phyloP scores from a whole-genome alignment of 2,113 vertebrate genomes.

The Gila orcuttii region DNA sequence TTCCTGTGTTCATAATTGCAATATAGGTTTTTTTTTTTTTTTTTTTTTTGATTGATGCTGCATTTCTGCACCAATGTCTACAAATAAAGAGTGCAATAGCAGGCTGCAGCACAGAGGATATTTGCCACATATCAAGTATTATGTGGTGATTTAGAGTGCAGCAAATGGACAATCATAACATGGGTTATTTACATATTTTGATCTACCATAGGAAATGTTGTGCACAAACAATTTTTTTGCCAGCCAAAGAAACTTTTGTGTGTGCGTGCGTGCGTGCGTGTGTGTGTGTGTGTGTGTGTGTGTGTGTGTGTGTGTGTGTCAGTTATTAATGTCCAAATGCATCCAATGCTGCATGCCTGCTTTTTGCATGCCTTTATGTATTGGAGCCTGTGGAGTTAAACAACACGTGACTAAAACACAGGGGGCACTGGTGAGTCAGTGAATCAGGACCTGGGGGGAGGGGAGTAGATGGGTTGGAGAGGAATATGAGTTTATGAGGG shows the following conservation, averaged over 20 bases:
- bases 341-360: slow-evolving; percentile 12
- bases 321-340: not conserved
- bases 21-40: not conserved
- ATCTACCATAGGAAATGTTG: not conserved
- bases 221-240: not conserved
- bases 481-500: slow-evolving; percentile 6
- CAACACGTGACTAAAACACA: slow-evolving; percentile 28
- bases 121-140: not conserved
- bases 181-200: not conserved
- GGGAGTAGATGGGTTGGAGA: slow-evolving; percentile 20
- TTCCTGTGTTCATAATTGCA: not conserved
- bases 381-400: slow-evolving; percentile 24
- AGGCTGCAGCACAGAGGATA: not conserved
- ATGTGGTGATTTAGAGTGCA: not conserved
- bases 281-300: too few species aligned
- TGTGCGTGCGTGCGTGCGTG: not conserved
- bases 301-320: not conserved
- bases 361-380: not conserved
- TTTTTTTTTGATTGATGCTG: not conserved
- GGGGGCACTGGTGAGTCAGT: slow-evolving; percentile 35
- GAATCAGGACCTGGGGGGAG: slow-evolving; percentile 16
- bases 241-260: not conserved
- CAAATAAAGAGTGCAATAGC: not conserved
- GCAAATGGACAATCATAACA: not conserved
- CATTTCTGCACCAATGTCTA: not conserved